Evolutionary conservation across 2,113 vertebrate species (phyloP).

Genomic region (Lophochroa leadbeateri): DNA sequence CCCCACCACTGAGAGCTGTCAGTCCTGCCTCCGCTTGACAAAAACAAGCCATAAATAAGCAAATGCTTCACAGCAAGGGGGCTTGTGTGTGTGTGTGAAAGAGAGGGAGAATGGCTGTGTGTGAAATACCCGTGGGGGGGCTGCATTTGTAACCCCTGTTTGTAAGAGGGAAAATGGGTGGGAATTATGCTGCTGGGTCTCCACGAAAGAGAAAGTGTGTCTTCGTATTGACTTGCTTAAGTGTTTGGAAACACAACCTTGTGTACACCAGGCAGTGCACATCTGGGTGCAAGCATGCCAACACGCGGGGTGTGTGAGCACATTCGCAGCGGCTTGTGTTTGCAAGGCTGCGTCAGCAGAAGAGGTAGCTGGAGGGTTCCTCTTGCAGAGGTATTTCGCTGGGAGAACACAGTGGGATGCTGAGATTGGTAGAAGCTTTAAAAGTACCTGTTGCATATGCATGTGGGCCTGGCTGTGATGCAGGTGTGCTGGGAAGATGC

Average conservation of each 20-base stretch:
- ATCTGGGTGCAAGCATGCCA: neutral
- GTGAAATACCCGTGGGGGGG: neutral
- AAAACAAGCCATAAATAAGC: constrained; percentile 73
- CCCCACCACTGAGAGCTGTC: constrained; percentile 71
- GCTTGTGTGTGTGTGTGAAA: neutral
- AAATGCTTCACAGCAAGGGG: constrained; percentile 61
- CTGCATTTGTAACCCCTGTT: neutral
- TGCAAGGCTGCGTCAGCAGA: neutral
- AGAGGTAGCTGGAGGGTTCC: neutral
- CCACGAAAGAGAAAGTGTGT: neutral
- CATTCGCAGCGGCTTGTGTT: neutral
- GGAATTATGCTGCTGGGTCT: neutral
- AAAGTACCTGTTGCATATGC: neutral
- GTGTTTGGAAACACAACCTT: constrained; percentile 19
- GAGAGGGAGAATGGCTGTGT: neutral
- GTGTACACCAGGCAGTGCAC: neutral
- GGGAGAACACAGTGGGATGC: neutral
- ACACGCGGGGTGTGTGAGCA: fast-evolving
- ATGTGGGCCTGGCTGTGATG: neutral
- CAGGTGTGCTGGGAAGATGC: neutral
- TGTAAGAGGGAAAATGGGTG: neutral
- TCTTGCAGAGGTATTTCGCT: neutral
- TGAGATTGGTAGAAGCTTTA: neutral
- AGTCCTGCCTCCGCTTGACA: constrained; percentile 65
- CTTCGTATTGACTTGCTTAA: neutral